A percentile compares a stretch with the other conserved stretches of the same genome.
These are phyloP conservation scores for Drosophila neonasuta DNA, from an alignment of 2,888 invertebrate genomes.

Conservation along the genomic window DNA sequence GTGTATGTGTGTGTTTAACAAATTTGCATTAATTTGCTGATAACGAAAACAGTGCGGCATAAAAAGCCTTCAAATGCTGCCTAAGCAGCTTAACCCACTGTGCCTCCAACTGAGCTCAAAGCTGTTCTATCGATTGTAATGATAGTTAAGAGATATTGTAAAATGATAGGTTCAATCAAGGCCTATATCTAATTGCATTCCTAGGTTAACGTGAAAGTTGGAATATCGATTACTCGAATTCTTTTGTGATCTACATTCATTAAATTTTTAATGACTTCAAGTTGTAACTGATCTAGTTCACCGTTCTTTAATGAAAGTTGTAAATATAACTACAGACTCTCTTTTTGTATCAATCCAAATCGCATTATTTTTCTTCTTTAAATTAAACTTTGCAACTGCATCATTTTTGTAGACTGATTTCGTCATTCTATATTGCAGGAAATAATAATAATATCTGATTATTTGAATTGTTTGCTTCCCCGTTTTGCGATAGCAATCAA, in stretches of 20 bases:
- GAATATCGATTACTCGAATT: background rate
- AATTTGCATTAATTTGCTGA: slow-evolving; percentile 55
- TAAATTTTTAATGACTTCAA: background rate
- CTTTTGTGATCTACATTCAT: background rate
- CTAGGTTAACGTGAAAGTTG: background rate
- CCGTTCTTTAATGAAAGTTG: too few species aligned
- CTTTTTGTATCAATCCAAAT: background rate
- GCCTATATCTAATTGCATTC: background rate
- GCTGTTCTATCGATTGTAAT: slow-evolving; percentile 11
- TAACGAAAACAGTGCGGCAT: slow-evolving; percentile 40
- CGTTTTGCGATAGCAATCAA: slow-evolving; percentile 2
- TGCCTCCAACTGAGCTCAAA: slow-evolving; percentile 10
- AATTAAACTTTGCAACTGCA: background rate
- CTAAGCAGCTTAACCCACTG: slow-evolving; percentile 32
- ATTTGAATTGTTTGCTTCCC: background rate
- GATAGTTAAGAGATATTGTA: background rate
- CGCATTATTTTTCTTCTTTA: background rate
- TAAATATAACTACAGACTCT: too few species aligned
- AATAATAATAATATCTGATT: background rate
- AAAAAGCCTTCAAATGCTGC: slow-evolving; percentile 15
- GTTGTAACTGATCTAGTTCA: background rate
- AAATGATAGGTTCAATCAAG: slow-evolving; percentile 1
- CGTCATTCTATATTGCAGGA: background rate
- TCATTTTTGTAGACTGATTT: background rate
- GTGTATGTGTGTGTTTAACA: slow-evolving; percentile 24